Conservation (phyloP, 2,888 invertebrate species). For the Conchocele bisecta region DNA sequence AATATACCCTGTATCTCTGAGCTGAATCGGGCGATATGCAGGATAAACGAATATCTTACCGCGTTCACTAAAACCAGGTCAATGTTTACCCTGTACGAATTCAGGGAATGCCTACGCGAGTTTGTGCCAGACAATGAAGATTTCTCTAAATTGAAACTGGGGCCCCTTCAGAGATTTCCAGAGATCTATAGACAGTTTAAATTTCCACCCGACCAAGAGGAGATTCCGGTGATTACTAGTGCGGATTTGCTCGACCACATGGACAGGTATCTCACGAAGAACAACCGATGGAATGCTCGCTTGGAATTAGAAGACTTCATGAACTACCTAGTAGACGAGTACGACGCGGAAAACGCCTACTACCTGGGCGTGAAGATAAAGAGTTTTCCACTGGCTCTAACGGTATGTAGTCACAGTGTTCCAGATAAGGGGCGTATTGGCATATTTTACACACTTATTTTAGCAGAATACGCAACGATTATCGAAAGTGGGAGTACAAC, state of each 20-base stretch:
- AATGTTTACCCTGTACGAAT: constrained; percentile 76
- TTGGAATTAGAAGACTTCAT: constrained; percentile 75
- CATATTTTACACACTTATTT: too few relatives aligned
- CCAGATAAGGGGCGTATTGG: too few relatives aligned
- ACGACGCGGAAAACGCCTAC: constrained; percentile 67
- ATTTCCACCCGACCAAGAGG: constrained; percentile 72
- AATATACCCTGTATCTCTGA: constrained; percentile 70
- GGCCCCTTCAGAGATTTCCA: constrained; percentile 78
- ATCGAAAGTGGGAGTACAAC: too few relatives aligned
- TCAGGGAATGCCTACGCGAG: constrained; percentile 69
- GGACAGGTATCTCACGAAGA: constrained; percentile 68
- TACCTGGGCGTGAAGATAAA: constrained; percentile 78
- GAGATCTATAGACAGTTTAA: constrained; percentile 76
- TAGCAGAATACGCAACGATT: too few relatives aligned
- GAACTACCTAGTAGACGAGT: constrained; percentile 69
- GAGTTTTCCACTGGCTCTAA: constrained; percentile 75
- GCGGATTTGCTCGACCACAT: constrained; percentile 73
- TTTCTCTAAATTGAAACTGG: constrained; percentile 74
- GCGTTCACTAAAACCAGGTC: constrained; percentile 74
- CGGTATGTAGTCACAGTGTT: constrained; percentile 62
- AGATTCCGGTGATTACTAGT: constrained; percentile 76
- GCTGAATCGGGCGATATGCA: constrained; percentile 63
- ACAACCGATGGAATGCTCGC: constrained; percentile 71
- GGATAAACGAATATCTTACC: constrained; percentile 74
- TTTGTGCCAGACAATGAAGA: constrained; percentile 64